Evolutionary conservation across 1,140 invertebrate species (phyloP).

Genomic region (Sinella curviseta): DNA sequence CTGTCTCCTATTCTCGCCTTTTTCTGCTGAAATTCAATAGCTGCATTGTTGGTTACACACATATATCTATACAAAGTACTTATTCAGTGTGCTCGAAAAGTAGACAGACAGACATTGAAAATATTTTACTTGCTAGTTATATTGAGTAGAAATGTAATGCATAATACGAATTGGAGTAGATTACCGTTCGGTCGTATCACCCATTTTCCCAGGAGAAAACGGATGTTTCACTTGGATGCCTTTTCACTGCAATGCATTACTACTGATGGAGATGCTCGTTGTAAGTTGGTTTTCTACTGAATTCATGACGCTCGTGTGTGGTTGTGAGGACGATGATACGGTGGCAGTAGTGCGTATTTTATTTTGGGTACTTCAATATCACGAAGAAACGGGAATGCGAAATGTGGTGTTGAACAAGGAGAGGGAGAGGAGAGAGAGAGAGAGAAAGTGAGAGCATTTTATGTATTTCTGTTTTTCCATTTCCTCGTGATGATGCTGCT

Average conservation of each 20-base stretch:
- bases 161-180: neutral
- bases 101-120: no score
- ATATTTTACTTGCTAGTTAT: no score
- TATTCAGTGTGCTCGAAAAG: no score
- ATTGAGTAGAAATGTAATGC: neutral
- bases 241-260: neutral
- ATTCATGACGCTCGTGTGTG: neutral
- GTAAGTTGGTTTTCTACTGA: neutral
- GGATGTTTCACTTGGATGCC: conserved; percentile 5
- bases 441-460: neutral
- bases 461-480: neutral
- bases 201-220: neutral
- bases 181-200: neutral
- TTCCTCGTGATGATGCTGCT: neutral
- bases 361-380: no score
- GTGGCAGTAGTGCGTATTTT: no score
- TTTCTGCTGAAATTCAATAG: neutral
- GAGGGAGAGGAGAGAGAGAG: no score
- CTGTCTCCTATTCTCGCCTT: neutral
- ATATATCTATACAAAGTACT: no score
- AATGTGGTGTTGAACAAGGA: no score
- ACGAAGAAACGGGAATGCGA: no score
- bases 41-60: neutral
- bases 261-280: neutral
- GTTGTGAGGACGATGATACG: no score